These are phyloP conservation scores for Melitaea cinxia DNA, from an alignment of 1,140 invertebrate genomes.

Conservation along the genomic window DNA sequence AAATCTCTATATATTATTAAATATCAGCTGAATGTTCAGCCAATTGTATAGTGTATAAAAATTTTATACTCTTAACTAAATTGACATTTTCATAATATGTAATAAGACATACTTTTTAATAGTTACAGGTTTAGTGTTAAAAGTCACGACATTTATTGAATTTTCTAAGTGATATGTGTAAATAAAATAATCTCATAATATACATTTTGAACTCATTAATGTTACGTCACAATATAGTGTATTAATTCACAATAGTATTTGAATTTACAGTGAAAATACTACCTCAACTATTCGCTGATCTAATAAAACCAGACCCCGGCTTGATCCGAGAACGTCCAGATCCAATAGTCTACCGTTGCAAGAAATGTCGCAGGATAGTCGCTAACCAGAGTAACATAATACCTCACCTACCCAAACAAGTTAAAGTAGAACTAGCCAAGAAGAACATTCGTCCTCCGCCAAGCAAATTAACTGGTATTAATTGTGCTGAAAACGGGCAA, in stretches of 20 bases:
- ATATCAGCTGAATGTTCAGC: too few species aligned
- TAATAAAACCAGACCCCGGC: conserved; percentile 91
- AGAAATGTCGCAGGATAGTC: conserved; percentile 89
- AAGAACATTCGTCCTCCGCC: conserved; percentile 62
- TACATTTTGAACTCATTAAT: too few species aligned
- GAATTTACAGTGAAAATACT: conserved; percentile 87
- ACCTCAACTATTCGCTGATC: conserved; percentile 88
- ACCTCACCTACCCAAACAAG: conserved; percentile 84
- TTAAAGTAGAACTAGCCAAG: conserved; percentile 65
- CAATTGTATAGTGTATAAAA: too few species aligned
- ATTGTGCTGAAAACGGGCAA: conserved; percentile 73
- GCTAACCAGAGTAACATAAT: conserved; percentile 90
- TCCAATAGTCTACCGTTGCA: conserved; percentile 90
- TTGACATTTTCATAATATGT: too few species aligned
- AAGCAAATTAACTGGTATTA: conserved; percentile 60
- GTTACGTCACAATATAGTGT: too few species aligned
- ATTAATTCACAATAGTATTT: background rate
- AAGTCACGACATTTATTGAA: too few species aligned
- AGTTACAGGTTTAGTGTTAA: too few species aligned
- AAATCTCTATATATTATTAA: too few species aligned
- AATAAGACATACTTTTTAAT: too few species aligned
- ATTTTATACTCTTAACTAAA: too few species aligned
- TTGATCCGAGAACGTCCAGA: conserved; percentile 88
- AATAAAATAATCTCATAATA: too few species aligned
- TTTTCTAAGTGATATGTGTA: too few species aligned